These are phyloP conservation scores for Odocoileus hemionus DNA, from an alignment of 2,113 vertebrate species.

Conservation along the genomic window DNA sequence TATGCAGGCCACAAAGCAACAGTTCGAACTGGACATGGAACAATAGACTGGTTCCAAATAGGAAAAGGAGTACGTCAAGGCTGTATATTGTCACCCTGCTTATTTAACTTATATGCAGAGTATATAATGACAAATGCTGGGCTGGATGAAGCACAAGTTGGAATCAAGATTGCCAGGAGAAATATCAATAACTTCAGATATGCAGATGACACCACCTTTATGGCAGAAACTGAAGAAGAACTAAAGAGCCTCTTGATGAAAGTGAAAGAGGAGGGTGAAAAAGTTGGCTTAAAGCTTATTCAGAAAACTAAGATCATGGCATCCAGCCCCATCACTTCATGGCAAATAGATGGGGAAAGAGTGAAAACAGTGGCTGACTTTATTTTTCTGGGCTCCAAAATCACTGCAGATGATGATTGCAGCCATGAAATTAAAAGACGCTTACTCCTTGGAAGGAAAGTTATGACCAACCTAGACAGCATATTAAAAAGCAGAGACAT, in stretches of 20 bases:
- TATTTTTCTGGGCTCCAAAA: rapidly evolving
- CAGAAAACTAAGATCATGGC: neutral
- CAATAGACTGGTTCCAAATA: neutral
- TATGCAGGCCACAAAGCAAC: rapidly evolving
- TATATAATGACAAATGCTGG: neutral
- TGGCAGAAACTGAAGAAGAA: too few relatives aligned
- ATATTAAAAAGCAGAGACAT: neutral
- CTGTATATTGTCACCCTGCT: neutral
- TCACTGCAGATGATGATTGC: neutral
- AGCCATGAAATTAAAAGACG: neutral
- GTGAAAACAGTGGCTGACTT: neutral
- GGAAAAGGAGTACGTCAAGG: neutral
- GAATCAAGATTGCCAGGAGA: neutral
- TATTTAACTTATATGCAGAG: neutral
- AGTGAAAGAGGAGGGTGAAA: too few relatives aligned
- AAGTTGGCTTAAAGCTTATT: too few relatives aligned
- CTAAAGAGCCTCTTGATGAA: too few relatives aligned
- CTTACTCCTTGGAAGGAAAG: neutral
- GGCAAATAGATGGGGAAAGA: neutral
- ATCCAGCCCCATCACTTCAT: neutral
- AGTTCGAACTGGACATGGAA: neutral
- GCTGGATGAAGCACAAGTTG: neutral
- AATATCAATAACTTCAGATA: neutral
- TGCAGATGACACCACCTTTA: too few relatives aligned
- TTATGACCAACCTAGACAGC: neutral